Base-by-base conservation (phyloP, 2,113 vertebrate genomes). In the Xenopus borealis region DNA sequence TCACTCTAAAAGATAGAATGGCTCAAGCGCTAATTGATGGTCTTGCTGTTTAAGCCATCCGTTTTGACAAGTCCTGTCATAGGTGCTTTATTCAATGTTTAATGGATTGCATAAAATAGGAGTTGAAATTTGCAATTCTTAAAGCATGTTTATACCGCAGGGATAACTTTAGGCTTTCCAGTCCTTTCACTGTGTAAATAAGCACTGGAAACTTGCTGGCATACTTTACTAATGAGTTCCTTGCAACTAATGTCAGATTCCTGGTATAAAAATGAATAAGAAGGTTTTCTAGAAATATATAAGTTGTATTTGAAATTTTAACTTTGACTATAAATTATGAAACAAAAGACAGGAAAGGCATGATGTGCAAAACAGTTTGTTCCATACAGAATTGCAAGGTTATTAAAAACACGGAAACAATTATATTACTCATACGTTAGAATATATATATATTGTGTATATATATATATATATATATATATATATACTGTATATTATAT, bases 41-140 rank as follows among this genome's bases (percentile, higher is more conserved):
- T 18, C 47, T 63, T 40, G 57, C 66, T 75, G 40, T 75, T 19
- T 53, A 47, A 55, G 46, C 40, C 19, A 23, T 44, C 12, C n/a
- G 61, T 64, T 76, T 55, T 70, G 74, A 76, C 66, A 76, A 70
- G 66, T 62, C 66, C 50, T 76, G 74, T 76, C 74, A 76, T 27
- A 64, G 20, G 53, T 55, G 62, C 47, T 76, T 76, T 76, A 57
- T 33, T 53, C 53, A 76, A n/a, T 62, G 50, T 76, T 55, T 70
- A 76, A 76, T 57, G 74, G 74, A 70, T 70, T 70, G 33, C 12
- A 70, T 69, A 57, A 62, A 69, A 76, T 69, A 30, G 7, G 45
- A 76, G 66, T 11, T 76, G 74, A 76, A 70, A 27, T 47, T 53
- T 70, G 11, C 61, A 27, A 27, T 63, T 64, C 67, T 18, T 30